Evolutionary conservation across 2,888 invertebrate genomes (phyloP).

Genomic region (Leptinotarsa peninsularis): DNA sequence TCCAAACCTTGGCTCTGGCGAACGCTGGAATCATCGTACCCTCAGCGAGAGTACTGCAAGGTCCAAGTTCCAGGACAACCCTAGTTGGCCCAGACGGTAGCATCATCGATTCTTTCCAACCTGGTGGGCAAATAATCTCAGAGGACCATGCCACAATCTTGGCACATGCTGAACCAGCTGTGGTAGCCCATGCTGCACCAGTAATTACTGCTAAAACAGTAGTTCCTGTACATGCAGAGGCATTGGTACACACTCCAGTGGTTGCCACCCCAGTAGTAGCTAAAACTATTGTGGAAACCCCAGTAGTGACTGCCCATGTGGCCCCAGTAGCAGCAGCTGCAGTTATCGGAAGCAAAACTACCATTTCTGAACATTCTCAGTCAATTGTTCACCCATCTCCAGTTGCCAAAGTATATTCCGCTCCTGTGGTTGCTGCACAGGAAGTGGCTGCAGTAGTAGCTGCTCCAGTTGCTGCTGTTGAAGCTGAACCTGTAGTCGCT

Average conservation of each 20-base stretch:
- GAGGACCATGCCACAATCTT: constrained; percentile 37
- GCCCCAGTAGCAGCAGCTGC: constrained; percentile 15
- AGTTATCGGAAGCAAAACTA: constrained; percentile 23
- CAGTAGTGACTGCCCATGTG: constrained; percentile 2
- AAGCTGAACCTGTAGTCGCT: constrained; percentile 20
- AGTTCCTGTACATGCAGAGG: neutral
- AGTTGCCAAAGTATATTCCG: neutral
- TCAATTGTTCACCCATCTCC: constrained; percentile 24
- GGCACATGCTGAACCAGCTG: constrained; percentile 36
- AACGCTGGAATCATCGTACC: constrained; percentile 42
- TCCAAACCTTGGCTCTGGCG: constrained; percentile 36
- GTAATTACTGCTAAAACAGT: constrained; percentile 1
- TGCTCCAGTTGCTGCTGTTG: constrained; percentile 20
- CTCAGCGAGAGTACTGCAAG: constrained; percentile 49
- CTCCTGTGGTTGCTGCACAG: constrained; percentile 30
- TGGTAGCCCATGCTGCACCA: constrained; percentile 35
- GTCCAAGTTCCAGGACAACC: constrained; percentile 56
- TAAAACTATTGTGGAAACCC: constrained; percentile 1
- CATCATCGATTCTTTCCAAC: constrained; percentile 51
- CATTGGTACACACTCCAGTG: neutral
- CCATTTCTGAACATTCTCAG: constrained; percentile 24
- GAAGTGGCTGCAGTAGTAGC: constrained; percentile 15
- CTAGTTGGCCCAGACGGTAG: constrained; percentile 57
- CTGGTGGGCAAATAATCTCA: constrained; percentile 47
- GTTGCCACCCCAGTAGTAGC: neutral